Percentiles rank a stretch among this genome's conserved stretches.
These are phyloP conservation scores for Podargus strigoides DNA, from an alignment of 2,797 vertebrate species.

Conservation along the genomic window DNA sequence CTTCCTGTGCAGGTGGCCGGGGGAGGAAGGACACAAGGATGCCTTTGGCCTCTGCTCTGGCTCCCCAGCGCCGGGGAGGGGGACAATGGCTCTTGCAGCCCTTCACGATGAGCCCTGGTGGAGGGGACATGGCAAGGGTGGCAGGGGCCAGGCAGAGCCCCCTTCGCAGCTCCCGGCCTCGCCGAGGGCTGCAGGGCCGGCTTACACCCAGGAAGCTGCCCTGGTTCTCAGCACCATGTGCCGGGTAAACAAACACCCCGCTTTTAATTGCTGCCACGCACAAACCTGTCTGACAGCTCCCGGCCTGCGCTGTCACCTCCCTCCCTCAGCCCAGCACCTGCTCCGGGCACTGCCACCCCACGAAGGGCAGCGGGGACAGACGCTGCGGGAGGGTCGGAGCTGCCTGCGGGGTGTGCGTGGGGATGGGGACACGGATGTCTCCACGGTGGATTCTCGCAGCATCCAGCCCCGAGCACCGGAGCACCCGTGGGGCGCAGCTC, in stretches of 20 bases:
- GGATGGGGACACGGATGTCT: background rate
- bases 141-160: background rate
- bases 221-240: constrained; percentile 49
- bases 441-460: fast-evolving
- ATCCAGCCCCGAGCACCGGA: background rate
- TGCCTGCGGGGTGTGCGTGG: fast-evolving
- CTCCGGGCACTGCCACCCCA: background rate
- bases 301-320: constrained; percentile 46
- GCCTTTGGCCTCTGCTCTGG: background rate
- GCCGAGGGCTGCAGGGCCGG: background rate
- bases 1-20: constrained; percentile 53
- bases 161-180: background rate
- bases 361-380: background rate
- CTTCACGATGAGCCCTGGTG: fast-evolving
- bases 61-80: background rate
- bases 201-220: constrained; percentile 55
- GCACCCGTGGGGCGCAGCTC: background rate
- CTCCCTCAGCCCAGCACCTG: constrained; percentile 15
- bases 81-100: background rate
- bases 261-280: constrained; percentile 63
- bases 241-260: constrained; percentile 54
- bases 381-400: background rate
- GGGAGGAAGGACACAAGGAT: background rate
- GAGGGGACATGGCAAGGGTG: fast-evolving
- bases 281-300: constrained; percentile 65